Conservation (phyloP, 2,888 invertebrate genomes). For the Gryllus longicercus region DNA sequence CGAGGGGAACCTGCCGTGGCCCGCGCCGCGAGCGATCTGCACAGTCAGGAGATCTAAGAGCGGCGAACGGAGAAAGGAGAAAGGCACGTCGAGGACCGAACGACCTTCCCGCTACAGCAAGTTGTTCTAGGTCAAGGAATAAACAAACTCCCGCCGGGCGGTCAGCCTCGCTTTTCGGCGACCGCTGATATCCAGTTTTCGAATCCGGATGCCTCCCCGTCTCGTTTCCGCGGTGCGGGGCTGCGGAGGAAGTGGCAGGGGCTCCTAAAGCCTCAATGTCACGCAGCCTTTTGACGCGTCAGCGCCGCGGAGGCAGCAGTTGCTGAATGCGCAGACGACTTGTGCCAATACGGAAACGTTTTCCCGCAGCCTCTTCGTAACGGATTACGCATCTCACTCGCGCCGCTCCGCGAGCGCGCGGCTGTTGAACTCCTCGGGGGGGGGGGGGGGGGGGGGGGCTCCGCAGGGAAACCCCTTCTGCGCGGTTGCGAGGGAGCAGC, state of each 20-base stretch:
- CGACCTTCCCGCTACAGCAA: background rate
- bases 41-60: background rate
- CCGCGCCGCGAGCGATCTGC: background rate
- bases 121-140: slow-evolving; percentile 9
- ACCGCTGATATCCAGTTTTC: too few species aligned
- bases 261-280: too few species aligned
- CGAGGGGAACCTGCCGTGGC: too few species aligned
- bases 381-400: background rate
- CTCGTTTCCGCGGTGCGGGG: too few species aligned
- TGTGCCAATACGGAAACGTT: slow-evolving; percentile 17
- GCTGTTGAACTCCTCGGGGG: background rate
- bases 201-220: too few species aligned
- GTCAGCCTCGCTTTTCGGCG: too few species aligned
- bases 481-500: background rate
- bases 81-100: background rate
- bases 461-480: background rate
- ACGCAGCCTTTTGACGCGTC: too few species aligned
- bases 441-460: background rate
- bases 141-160: background rate
- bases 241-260: too few species aligned
- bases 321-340: background rate
- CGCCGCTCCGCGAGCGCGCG: background rate
- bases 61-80: background rate
- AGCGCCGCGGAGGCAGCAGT: too few species aligned
- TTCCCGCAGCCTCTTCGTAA: background rate